These are phyloP conservation scores for Tragelaphus buxtoni DNA, from an alignment of 2,113 vertebrate species.

Conservation along the genomic window DNA sequence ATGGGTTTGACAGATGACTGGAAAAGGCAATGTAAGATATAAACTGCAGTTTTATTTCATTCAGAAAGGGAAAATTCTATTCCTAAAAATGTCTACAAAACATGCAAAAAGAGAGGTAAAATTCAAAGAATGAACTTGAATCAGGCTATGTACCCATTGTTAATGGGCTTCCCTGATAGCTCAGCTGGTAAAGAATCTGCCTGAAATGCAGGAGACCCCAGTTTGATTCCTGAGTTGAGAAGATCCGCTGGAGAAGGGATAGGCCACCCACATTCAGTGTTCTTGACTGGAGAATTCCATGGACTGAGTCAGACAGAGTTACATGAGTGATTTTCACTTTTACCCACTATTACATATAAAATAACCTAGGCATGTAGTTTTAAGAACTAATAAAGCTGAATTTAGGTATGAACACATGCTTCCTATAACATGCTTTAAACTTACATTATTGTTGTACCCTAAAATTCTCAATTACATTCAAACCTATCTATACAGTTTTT, in stretches of 20 bases:
- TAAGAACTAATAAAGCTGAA: background rate
- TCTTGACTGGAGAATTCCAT: background rate
- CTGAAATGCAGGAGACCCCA: background rate
- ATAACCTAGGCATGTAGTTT: background rate
- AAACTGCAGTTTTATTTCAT: background rate
- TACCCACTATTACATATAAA: background rate
- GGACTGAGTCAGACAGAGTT: background rate
- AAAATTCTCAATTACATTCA: constrained; percentile 11
- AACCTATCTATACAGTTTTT: constrained; percentile 11
- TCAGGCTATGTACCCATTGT: background rate
- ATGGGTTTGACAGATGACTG: background rate
- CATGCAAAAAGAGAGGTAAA: background rate
- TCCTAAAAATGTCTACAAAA: background rate
- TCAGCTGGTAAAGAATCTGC: background rate
- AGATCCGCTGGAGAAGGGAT: background rate
- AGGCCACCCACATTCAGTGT: background rate
- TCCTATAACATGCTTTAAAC: background rate
- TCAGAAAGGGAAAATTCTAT: background rate
- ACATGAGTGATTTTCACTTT: background rate
- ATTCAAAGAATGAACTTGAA: background rate
- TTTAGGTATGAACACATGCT: background rate
- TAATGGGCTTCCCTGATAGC: background rate
- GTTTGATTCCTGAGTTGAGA: background rate
- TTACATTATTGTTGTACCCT: background rate
- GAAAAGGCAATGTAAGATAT: background rate